Conservation (phyloP, 2,797 vertebrate species). For the Acrossocheilus fasciatus region DNA sequence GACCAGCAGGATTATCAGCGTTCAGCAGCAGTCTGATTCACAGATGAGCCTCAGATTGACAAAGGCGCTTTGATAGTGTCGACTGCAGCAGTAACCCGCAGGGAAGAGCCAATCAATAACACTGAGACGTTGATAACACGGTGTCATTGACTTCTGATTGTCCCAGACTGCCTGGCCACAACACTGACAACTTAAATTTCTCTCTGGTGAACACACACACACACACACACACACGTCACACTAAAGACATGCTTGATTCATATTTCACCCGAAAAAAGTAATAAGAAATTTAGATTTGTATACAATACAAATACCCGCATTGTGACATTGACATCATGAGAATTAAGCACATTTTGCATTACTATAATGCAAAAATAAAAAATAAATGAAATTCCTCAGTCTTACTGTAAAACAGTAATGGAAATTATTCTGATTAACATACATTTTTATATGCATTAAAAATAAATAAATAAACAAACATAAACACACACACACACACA, state of each 20-base stretch:
- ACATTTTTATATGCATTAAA: too few species aligned
- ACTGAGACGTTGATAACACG: slow-evolving; percentile 56
- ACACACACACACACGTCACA: slow-evolving; percentile 19
- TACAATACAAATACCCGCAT: neutral
- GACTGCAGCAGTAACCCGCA: slow-evolving; percentile 49
- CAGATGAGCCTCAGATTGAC: slow-evolving; percentile 54
- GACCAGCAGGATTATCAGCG: slow-evolving; percentile 55
- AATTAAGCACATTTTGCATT: neutral
- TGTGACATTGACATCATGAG: neutral
- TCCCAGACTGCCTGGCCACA: slow-evolving; percentile 48
- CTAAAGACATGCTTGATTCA: neutral
- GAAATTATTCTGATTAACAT: too few species aligned
- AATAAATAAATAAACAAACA: too few species aligned
- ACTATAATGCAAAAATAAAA: neutral
- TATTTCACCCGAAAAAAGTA: neutral
- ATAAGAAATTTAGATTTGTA: neutral
- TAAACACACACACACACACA: too few species aligned
- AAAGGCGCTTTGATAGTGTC: slow-evolving; percentile 54
- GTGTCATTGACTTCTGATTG: slow-evolving; percentile 61
- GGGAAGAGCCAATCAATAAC: slow-evolving; percentile 58
- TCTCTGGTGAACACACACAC: slow-evolving; percentile 34
- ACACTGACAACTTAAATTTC: slow-evolving; percentile 56
- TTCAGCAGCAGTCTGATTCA: slow-evolving; percentile 50
- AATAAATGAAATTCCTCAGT: neutral
- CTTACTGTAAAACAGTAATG: too few species aligned